Conservation (phyloP, 2,888 invertebrate species). For the Yponomeuta cagnagella region DNA sequence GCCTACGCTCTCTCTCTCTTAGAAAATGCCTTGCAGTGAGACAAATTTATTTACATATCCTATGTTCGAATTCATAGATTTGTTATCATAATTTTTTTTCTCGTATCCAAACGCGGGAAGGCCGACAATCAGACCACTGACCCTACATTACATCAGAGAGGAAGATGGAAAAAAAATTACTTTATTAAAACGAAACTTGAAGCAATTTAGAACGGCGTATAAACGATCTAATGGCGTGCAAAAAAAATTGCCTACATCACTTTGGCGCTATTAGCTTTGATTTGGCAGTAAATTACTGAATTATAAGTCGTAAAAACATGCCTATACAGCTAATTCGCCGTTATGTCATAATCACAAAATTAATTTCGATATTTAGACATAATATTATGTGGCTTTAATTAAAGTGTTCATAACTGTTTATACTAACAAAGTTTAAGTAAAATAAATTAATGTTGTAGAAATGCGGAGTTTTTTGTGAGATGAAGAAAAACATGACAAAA, state of each 20-base stretch:
- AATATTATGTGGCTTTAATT: constrained; percentile 18
- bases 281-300: constrained; percentile 14
- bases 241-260: constrained; percentile 13
- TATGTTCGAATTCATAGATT: no score
- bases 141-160: not conserved
- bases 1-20: no score
- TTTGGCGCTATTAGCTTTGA: constrained; percentile 12
- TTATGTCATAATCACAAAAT: constrained; percentile 38
- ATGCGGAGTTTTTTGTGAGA: no score
- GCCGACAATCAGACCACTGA: not conserved
- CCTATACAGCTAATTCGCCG: constrained; percentile 35
- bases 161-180: constrained; percentile 7
- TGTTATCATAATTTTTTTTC: no score
- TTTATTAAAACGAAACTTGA: constrained; percentile 12
- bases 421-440: no score
- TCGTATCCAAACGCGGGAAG: not conserved
- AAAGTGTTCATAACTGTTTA: no score
- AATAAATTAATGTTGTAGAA: no score
- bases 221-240: constrained; percentile 15
- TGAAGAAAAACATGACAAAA: no score
- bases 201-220: constrained; percentile 2
- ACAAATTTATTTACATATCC: no score
- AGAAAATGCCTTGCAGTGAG: no score
- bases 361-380: constrained; percentile 28
- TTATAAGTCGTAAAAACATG: not conserved